Evolutionary conservation across 30 jellyfish, hydroid and myxozoan species (phyloP), one percentile per base, ranked within the genome.

Genomic region (Aurelia aurita): DNA sequence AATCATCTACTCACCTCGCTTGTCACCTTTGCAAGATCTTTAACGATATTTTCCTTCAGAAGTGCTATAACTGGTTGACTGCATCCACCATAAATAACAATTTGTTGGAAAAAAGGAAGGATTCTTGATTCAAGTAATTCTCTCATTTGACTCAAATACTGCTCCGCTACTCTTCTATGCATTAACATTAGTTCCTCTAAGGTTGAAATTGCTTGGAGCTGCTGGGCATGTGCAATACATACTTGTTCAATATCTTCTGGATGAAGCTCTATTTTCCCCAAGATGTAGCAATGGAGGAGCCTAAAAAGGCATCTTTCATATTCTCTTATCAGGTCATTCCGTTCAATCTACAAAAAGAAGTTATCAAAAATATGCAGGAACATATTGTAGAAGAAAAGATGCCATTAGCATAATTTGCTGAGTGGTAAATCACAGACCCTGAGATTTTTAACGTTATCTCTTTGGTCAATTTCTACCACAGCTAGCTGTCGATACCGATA

Each of bases 211-310:
- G 97, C 85, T 21, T 70, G 78, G 55, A 43, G 21, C 78, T 92
- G 98, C 43, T 73, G 8, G 3, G 82, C 67, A 27, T 51, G 82
- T 19, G 98, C 98, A 16, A 55, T 21, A 16, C 25, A 58, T 22
- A 92, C 92, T 29, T 92, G 91, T 6, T 66, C 63, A 0, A 76
- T 34, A 63, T 92, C 98, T 22, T 74, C 91, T 25, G 98, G 98
- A 32, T 82, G 85, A 53, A 92, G 75, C 20, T 39, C 47, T 13
- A 92, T 79, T 46, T 82, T 92, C 35, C 90, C 86, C 62, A 92
- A 65, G 22, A 92, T 82, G 89, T 92, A 92, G 77, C 98, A 92
- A 67, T 92, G 98, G 68, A 92, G 62, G 87, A 92, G 51, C 35
- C 97, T 81, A 27, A 92, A 92, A 44, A 92, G 62, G 58, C 90